A percentile compares a stretch with the other conserved stretches of the same genome.
These are phyloP conservation scores for Amphibalanus amphitrite DNA, from an alignment of 1,140 invertebrate genomes.

Conservation along the genomic window DNA sequence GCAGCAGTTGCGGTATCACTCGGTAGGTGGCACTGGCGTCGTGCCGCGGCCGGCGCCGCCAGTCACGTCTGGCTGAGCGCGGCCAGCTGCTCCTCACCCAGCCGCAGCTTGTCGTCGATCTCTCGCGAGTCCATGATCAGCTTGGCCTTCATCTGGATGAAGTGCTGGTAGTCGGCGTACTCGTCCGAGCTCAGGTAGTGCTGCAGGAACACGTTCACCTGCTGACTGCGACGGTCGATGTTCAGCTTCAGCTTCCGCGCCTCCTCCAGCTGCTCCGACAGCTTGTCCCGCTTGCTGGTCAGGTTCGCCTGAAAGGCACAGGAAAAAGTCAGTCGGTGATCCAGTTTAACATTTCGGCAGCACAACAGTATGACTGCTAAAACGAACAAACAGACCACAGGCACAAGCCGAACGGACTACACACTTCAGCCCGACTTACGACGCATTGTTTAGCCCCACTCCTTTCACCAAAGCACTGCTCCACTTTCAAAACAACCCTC, in stretches of 20 bases:
- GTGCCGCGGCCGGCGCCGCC: background rate
- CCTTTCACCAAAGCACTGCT: background rate
- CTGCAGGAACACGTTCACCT: constrained; percentile 50
- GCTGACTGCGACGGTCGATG: constrained; percentile 60
- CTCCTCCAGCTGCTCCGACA: constrained; percentile 61
- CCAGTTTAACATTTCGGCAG: background rate
- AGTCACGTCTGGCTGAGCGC: constrained; percentile 34
- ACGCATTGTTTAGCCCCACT: background rate
- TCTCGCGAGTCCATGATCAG: constrained; percentile 66
- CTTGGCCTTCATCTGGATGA: constrained; percentile 83
- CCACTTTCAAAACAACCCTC: background rate
- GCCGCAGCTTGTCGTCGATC: constrained; percentile 68
- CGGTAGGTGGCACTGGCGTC: background rate
- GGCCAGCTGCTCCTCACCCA: constrained; percentile 63
- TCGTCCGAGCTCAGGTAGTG: constrained; percentile 57
- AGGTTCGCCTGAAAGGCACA: constrained; percentile 50
- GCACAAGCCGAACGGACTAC: background rate
- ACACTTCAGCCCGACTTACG: background rate
- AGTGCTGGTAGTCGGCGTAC: constrained; percentile 67
- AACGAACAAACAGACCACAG: no score
- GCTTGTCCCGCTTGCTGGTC: constrained; percentile 56
- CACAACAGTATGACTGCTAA: no score
- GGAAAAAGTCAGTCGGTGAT: constrained; percentile 15
- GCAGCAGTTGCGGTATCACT: background rate
- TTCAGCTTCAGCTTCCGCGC: constrained; percentile 64